Conservation (phyloP, 2,113 vertebrate genomes). For the Chamaea fasciata region DNA sequence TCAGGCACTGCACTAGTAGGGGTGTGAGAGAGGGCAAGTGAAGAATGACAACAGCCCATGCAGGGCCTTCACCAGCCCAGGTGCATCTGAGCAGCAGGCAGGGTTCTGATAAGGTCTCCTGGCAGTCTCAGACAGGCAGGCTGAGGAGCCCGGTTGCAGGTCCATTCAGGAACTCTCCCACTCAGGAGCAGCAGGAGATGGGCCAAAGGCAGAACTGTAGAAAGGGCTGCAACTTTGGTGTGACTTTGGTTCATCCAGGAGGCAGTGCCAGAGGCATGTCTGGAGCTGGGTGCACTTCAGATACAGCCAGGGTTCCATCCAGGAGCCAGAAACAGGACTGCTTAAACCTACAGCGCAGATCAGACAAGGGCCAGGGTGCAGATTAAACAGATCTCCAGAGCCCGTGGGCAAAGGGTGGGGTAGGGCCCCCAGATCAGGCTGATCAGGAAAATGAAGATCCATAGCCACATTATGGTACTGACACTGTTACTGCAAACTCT, state of each 20-base stretch:
- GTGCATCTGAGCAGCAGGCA: background rate
- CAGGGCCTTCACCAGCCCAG: background rate
- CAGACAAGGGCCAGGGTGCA: background rate
- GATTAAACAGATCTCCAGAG: background rate
- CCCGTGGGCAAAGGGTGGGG: background rate
- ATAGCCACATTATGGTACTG: background rate
- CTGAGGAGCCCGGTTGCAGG: background rate
- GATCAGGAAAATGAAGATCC: background rate
- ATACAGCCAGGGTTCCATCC: background rate
- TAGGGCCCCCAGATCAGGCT: background rate
- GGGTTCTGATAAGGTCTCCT: background rate
- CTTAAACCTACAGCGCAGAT: background rate
- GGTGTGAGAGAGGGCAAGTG: too few species aligned
- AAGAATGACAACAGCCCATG: background rate
- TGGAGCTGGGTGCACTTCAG: background rate
- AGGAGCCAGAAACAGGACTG: background rate
- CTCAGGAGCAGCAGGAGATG: background rate
- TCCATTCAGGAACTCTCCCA: rapidly evolving
- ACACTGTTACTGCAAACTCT: background rate
- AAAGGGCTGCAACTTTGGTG: too few species aligned
- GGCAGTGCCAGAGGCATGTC: background rate
- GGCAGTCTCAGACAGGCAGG: background rate
- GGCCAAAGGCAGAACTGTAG: background rate
- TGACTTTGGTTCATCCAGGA: background rate
- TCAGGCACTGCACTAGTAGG: background rate